Evolutionary conservation across 2,113 vertebrate species (phyloP), one percentile per base, ranked within the genome.

Genomic region (Mobula birostris): DNA sequence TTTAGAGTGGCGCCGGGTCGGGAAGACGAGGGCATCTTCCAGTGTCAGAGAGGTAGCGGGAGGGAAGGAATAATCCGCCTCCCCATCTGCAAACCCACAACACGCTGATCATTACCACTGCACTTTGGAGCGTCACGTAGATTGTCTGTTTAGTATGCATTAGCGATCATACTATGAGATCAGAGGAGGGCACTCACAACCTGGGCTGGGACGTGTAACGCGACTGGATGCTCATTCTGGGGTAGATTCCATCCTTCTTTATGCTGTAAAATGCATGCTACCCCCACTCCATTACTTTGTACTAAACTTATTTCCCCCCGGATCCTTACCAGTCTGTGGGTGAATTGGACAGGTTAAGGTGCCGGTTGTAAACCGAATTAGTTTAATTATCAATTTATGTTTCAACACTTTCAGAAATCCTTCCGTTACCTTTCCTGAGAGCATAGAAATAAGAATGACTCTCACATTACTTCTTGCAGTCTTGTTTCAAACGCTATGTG

Each of bases 131-230:
- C 93, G 36, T 92, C 94, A 94, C 56, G 56, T 83, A 56, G 92
- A 63, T 70, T 58, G 61, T 87, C 94, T 90, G 85, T 19, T 94
- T 94, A 94, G 94, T 94, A 95, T 94, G 92, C 76, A 95, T 93
- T 85, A 94, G 91, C 56, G 9, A 27, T 0, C 6, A 36, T 68
- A 48, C 7, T 48, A 0, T 74, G 21, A 8, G 40, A 74, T 27
- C 14, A 48, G 6, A 58, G 66, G 58, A 90, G 58, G 87, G 11
- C 56, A 66, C 58, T 63, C 56, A 66, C 9, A 61, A 21, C 7
- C 48, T 5, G 21, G 19, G 24, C 14, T 24, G 29, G 66, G 61
- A 7, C 63, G 12, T 15, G 5, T 7, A 36, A 5, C 12, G 4
- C 15, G 32, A 68, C 11, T 93, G 68, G 88, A 70, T 66, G 82